Percentiles rank a stretch among this genome's conserved stretches.
phyloP scores from a whole-genome alignment of 2,888 invertebrate genomes.

The Hyles lineata region DNA sequence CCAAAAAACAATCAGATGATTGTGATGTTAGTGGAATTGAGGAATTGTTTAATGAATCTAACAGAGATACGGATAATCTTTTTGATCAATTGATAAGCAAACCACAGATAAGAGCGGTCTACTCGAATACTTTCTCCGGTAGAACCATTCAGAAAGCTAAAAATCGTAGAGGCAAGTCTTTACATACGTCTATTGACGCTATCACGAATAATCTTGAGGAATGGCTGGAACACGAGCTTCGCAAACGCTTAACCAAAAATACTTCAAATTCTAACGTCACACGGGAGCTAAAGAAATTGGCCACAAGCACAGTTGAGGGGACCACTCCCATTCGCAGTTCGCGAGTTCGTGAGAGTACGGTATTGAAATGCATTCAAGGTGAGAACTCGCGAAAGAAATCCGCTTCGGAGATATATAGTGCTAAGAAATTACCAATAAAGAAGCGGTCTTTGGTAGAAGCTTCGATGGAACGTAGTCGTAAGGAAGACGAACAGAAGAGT shows the following conservation, averaged over 20 bases:
- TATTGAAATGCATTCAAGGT: slow-evolving; percentile 28
- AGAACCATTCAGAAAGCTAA: slow-evolving; percentile 43
- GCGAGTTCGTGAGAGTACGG: slow-evolving; percentile 49
- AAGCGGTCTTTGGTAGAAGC: slow-evolving; percentile 60
- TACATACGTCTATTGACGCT: slow-evolving; percentile 54
- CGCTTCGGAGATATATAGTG: slow-evolving; percentile 54
- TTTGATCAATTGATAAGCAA: slow-evolving; percentile 65
- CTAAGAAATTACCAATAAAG: slow-evolving; percentile 65
- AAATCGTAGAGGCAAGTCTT: slow-evolving; percentile 47
- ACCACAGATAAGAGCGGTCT: slow-evolving; percentile 56
- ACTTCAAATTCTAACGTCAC: slow-evolving; percentile 45
- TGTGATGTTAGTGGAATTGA: slow-evolving; percentile 70
- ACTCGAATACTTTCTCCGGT: slow-evolving; percentile 62
- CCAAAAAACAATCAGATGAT: slow-evolving; percentile 41
- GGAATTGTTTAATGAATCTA: slow-evolving; percentile 57
- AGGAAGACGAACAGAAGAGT: slow-evolving; percentile 12
- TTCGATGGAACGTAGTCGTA: slow-evolving; percentile 21
- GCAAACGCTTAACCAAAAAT: slow-evolving; percentile 48
- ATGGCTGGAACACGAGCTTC: slow-evolving; percentile 63
- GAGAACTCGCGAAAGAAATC: slow-evolving; percentile 43
- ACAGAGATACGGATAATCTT: slow-evolving; percentile 48
- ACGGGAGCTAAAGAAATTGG: slow-evolving; percentile 58
- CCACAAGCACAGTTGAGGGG: slow-evolving; percentile 61
- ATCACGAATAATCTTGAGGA: slow-evolving; percentile 58
- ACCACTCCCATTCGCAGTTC: slow-evolving; percentile 47